Conservation (phyloP, 1,140 invertebrate species). For the Caenorhabditis brenneri region DNA sequence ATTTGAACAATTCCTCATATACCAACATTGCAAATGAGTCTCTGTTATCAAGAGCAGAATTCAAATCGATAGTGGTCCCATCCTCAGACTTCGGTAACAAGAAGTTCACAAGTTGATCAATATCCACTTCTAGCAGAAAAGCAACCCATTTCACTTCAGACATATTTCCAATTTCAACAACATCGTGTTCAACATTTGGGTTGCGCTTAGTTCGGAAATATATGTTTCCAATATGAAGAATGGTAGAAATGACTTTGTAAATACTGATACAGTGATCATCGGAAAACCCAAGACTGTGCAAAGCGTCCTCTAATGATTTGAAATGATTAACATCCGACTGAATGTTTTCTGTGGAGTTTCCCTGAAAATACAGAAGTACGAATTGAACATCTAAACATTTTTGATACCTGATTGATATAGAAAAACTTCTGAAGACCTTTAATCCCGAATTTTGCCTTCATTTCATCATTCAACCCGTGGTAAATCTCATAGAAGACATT, state of each 20-base stretch:
- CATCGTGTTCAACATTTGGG: conserved; percentile 10
- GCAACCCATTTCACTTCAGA: conserved; percentile 47
- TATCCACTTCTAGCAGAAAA: conserved; percentile 43
- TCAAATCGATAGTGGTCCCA: conserved; percentile 6
- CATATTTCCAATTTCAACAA: conserved; percentile 39
- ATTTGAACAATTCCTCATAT: conserved; percentile 54
- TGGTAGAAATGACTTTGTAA: conserved; percentile 34
- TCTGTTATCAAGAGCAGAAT: neutral
- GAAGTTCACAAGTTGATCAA: neutral
- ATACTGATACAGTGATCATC: conserved; percentile 48
- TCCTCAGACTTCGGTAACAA: conserved; percentile 40
- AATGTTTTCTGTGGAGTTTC: neutral
- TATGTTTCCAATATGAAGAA: conserved; percentile 50
- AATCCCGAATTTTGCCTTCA: conserved; percentile 11
- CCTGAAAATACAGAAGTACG: conserved; percentile 33
- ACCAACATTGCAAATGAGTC: conserved; percentile 47
- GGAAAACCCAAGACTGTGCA: conserved; percentile 42
- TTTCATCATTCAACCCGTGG: conserved; percentile 29
- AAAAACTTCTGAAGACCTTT: conserved; percentile 49
- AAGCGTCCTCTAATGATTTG: neutral
- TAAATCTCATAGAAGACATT: conserved; percentile 48
- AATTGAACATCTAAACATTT: neutral
- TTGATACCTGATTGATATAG: conserved; percentile 44
- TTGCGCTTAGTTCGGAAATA: conserved; percentile 44
- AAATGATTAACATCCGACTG: neutral